These are phyloP conservation scores for Hyppa rectilinea DNA, from an alignment of 2,888 invertebrate genomes.

Conservation along the genomic window DNA sequence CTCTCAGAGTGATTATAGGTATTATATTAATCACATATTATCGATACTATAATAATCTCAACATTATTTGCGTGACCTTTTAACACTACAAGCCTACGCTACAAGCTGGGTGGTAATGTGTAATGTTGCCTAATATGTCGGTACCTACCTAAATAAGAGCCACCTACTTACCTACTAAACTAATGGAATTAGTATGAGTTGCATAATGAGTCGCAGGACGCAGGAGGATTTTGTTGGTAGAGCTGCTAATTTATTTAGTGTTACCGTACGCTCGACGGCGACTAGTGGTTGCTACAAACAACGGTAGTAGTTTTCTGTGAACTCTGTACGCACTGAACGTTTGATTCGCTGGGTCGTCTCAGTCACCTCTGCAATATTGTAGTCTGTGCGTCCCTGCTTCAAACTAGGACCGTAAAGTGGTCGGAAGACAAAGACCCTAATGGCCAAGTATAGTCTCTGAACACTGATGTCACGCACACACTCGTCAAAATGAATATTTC, in stretches of 20 bases:
- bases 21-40: not conserved
- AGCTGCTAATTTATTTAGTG: conserved; percentile 26
- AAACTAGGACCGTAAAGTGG: not conserved
- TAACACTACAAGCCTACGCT: not conserved
- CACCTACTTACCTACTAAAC: conserved; percentile 8
- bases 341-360: not conserved
- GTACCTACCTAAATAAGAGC: not conserved
- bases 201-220: conserved; percentile 17
- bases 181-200: conserved; percentile 26
- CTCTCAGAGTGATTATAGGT: conserved; percentile 1
- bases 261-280: not conserved
- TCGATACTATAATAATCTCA: not conserved
- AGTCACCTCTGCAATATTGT: too few relatives aligned
- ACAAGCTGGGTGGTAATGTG: conserved; percentile 11
- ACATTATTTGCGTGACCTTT: not conserved
- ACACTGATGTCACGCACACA: not conserved
- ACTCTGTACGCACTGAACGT: not conserved
- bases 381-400: too few relatives aligned
- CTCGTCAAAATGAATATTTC: too few relatives aligned
- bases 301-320: not conserved
- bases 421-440: not conserved
- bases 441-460: not conserved
- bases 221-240: conserved; percentile 8
- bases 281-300: not conserved
- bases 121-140: not conserved